Evolutionary conservation across 2,888 invertebrate genomes (phyloP), one percentile per base, ranked within the genome.

Genomic region (Oeneis ivallda): DNA sequence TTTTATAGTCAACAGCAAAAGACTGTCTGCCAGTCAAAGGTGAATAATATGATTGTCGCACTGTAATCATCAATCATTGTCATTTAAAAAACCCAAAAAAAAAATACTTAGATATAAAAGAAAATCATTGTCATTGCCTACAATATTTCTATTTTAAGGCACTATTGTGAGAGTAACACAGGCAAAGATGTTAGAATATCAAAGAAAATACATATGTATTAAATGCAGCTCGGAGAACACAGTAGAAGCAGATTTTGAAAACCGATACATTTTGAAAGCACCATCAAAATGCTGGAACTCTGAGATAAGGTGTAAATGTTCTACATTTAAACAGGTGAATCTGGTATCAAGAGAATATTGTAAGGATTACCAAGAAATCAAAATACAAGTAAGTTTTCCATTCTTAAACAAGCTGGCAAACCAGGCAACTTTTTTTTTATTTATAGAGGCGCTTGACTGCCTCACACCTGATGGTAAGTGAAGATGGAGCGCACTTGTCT

Each of bases 301-400:
- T 54, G 93, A 93, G 57, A 78, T 78, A 50, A 83, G 83, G 37
- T 95, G 95, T 78, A 87, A 85, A 74, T 92, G 93, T 74, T 89
- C 90, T 47, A 94, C 92, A 75, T 92, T 94, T 68, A 84, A 83
- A 66, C 85, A 88, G 74, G 84, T 93, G 17, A 93, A 92, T 68
- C 81, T 93, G 61, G 86, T 94, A 45, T 93, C 94, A 56, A 90
- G 93, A 69, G 92, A 93, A 70, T 93, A 94, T 78, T 97, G 94
- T 79, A 95, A 94, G 75, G 96, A 97, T 89, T 96, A 96, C 85
- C 97, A 97, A 84, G 96, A 97, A 91, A 94, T 97, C 13, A 97
- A 96, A 89, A 93, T 98, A 77, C 96, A 96, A 88, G 95, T 94
- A 84, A 47, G 49, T 10, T 58, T n/a, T 41, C 11, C 13, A 26